Evolutionary conservation across 2,888 invertebrate genomes (phyloP).

Genomic region (Abrostola triplasia): DNA sequence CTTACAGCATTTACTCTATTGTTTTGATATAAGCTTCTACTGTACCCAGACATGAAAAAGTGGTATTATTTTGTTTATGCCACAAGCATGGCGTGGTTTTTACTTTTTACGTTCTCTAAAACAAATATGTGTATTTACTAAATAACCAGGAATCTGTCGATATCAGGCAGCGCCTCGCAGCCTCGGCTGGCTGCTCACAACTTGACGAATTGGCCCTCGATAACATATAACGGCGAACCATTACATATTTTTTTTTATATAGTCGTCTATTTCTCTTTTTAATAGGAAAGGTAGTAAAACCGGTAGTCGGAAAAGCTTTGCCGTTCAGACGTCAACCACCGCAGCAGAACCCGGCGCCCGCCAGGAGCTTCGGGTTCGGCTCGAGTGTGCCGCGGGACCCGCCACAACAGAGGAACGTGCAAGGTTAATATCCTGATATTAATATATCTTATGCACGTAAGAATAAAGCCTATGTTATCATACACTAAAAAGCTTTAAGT

Average conservation of each 20-base stretch:
- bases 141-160: too few relatives aligned
- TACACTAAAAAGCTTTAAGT: not conserved
- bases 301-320: slow-evolving; percentile 76
- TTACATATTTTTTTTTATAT: not conserved
- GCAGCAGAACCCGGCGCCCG: slow-evolving; percentile 29
- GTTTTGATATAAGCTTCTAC: too few relatives aligned
- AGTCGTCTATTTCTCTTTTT: not conserved
- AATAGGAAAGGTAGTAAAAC: slow-evolving; percentile 71
- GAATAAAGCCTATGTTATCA: slow-evolving; percentile 7
- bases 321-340: slow-evolving; percentile 66
- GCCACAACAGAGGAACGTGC: slow-evolving; percentile 67
- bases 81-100: too few relatives aligned
- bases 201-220: too few relatives aligned
- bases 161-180: too few relatives aligned
- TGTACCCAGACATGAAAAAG: too few relatives aligned
- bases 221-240: too few relatives aligned
- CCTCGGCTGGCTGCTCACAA: too few relatives aligned
- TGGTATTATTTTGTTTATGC: too few relatives aligned
- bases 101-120: too few relatives aligned
- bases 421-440: slow-evolving; percentile 66
- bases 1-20: too few relatives aligned
- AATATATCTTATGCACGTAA: slow-evolving; percentile 12
- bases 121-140: too few relatives aligned
- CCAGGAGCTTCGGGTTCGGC: slow-evolving; percentile 71
- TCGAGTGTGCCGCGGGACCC: slow-evolving; percentile 75